Base-by-base conservation (phyloP, 2,888 invertebrate species). In the Drosophila prolongata region DNA sequence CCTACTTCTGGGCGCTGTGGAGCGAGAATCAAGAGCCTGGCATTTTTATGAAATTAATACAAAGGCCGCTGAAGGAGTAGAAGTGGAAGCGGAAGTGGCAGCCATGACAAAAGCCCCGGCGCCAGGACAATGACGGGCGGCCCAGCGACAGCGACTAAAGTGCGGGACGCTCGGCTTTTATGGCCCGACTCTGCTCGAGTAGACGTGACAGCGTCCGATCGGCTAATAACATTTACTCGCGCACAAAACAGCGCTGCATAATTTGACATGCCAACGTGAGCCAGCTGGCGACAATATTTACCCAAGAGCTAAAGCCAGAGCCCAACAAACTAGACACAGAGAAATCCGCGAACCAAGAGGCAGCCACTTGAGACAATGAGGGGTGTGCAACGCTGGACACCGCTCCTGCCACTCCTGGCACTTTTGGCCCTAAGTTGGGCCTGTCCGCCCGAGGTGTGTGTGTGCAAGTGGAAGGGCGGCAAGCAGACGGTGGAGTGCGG, bases 381-480 rank as follows among this genome's bases (percentile, higher is more conserved):
- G 34, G 13, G 46, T 10, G 30, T 46, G 30, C 19, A 27, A 24
- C 24, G 4, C 24, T 24, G 24, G 24, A 24, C 24, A 24, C 24
- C 24, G 1, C 9, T 42, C n/a, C 24, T 44, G 14, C 19, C 38
- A 13, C 40, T 71, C 16, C 47, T 61, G 6, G 19, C 50, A 1
- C 38, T 49, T 1, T 1, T 69, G 10, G 19, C 35, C 54, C 11
- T 19, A 0, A 6, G 9, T 35, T 14, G 37, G n/a, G 90, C 83
- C 54, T 97, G 97, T 91, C 97, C 97, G 30, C 93, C 94, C 38
- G 94, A 92, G 30, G 92, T 95, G 77, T 98, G 98, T 92, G 93
- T 95, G 64, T 98, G 98, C 93, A 97, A 97, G 91, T 98, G 98
- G 98, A 97, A 97, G 92, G 96, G 96, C 90, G 98, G 98, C 52